Evolutionary conservation across 2,797 vertebrate species (phyloP), one percentile per base, ranked within the genome.

Genomic region (Masticophis lateralis): DNA sequence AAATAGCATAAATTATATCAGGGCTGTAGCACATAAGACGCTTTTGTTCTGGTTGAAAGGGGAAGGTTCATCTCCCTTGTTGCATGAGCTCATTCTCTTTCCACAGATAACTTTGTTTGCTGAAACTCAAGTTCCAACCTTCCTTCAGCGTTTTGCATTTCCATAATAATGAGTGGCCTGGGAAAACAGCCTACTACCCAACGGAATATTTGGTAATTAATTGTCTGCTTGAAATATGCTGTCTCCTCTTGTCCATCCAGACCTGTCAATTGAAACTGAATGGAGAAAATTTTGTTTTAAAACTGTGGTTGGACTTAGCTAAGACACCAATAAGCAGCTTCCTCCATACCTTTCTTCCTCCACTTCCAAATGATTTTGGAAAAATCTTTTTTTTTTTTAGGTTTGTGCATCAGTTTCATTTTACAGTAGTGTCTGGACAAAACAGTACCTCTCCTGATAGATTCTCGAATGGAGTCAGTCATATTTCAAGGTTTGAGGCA

Each of bases 171-270:
- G 91, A 47, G 74, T 20, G 43, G 96, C 94, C 93, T 94, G 83
- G 94, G 95, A 95, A 90, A 92, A 92, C 93, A 79, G 32, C 93
- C 51, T 94, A 87, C 94, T 93, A 91, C 91, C 93, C 74, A 53
- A 90, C 94, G 37, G 93, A 96, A 95, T 93, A 90, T 89, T 92
- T 94, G 43, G 55, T 93, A 92, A 93, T 96, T 95, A 94, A 96
- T 95, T 89, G 90, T 88, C 94, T 97, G 94, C 90, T 96, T 87
- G 94, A 95, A 96, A 95, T 93, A 94, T 57, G 93, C 89, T 96
- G 88, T 94, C 95, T 94, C 91, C 53, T 96, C 88, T 93, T 94
- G 94, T 55, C 92, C 93, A 89, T 94, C 93, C n/a, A 93, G 63
- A 87, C 0, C 0, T 94, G 91, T 57, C 94, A 92, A 94, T 59